Evolutionary conservation across 2,113 vertebrate species (phyloP).

Genomic region (Clarias magur): DNA sequence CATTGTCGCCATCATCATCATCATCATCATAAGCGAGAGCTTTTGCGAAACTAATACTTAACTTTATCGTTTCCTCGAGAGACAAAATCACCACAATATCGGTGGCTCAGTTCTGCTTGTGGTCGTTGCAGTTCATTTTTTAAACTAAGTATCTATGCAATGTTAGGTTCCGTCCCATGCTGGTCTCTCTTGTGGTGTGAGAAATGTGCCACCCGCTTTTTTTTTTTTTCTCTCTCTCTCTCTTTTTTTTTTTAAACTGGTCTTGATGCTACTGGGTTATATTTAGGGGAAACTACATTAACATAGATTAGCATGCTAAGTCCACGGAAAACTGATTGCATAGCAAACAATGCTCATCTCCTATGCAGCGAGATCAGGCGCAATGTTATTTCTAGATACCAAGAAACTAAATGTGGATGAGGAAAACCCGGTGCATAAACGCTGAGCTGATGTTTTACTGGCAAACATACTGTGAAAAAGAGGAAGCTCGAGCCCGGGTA

Average conservation of each 20-base stretch:
- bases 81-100: constrained; percentile 53
- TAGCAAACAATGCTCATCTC: background rate
- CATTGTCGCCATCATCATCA: background rate
- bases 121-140: constrained; percentile 49
- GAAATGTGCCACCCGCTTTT: background rate
- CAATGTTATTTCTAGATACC: background rate
- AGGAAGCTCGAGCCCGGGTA: constrained; percentile 34
- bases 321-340: background rate
- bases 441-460: constrained; percentile 9
- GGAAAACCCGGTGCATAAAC: background rate
- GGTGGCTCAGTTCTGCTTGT: constrained; percentile 58
- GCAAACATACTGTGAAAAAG: constrained; percentile 26
- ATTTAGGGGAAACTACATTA: background rate
- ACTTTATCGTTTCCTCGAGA: constrained; percentile 50
- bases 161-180: constrained; percentile 15
- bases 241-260: background rate
- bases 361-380: background rate
- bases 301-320: background rate
- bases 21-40: background rate
- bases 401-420: background rate
- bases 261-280: background rate
- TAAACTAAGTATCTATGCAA: constrained; percentile 33
- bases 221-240: background rate
- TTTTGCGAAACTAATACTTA: background rate
- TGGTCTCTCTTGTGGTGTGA: constrained; percentile 21